Evolutionary conservation across 2,113 vertebrate genomes (phyloP), one percentile per base, ranked within the genome.

Genomic region (Lophura nycthemera): DNA sequence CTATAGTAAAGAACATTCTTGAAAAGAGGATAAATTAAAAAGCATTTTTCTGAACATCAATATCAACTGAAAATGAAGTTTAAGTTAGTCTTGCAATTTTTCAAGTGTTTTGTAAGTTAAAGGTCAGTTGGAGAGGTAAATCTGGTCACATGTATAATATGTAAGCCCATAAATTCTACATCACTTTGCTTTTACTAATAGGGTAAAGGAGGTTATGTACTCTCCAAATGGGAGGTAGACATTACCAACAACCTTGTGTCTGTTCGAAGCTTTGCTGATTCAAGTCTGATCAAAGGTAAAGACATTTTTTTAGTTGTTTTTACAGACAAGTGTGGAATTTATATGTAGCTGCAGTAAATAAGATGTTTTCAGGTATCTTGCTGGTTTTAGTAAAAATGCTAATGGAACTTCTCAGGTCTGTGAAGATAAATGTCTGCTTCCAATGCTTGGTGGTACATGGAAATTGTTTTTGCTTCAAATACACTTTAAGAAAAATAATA

Each of bases 191-290:
- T 54, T 86, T 89, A n/a, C 84, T 75, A 6, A 24, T 15, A 99
- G 99, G 99, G 99, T 47, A 91, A 67, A 64, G 98, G 98, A 5
- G 96, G 97, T 78, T 98, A 74, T 80, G 97, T 97, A 6, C 65
- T 99, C 74, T 98, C 99, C 73, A 98, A 95, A 57, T 99, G 99
- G 99, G 97, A 92, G 40, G 95, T 98, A 93, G 97, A 98, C 70
- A 86, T 96, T 70, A 75, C 74, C 45, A 96, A 91, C 75, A 97
- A 92, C 67, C 94, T 95, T 47, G 97, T 99, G 93, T 94, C 96
- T 66, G 69, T 98, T 64, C 95, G 22, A 79, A 97, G 98, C 57
- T 92, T 97, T 77, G 91, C 98, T 61, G 97, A 98, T 95, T 97
- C 97, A 36, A 97, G 96, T 69, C 97, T 99, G 65, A 98, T 99